Base-by-base conservation (phyloP, 2,888 invertebrate species). In the Panorpa germanica region DNA sequence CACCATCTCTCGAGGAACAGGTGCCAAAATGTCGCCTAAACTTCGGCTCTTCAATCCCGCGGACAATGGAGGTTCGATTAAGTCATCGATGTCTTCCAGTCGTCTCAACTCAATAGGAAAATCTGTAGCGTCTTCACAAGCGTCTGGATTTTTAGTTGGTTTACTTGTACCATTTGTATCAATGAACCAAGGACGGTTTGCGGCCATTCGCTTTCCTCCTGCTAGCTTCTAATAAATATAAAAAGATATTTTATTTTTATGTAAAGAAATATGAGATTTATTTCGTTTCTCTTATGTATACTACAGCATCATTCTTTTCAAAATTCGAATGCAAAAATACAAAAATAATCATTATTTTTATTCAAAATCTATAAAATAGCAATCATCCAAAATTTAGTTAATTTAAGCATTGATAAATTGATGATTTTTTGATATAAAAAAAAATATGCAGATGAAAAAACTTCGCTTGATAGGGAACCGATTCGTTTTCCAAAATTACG, bases 71-170 rank as follows among this genome's bases (percentile, higher is more conserved):
- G 60, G 57, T 50, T 68, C 68, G 25, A 65, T 60, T 34, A 54
- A 50, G 39, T 55, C 54, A 34, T 62, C 63, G 35, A 63, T 61
- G 38, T 70, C 70, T 45, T 81, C 80, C 34, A 88, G 60, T 21
- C 85, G 67, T 17, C 86, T 65, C 32, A 90, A 55, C 55, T 90
- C 90, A 32, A 90, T 90, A 3, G 85, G 88, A 37, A 88, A 60
- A 47, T 88, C 83, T 43, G 75, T 77, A 34, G 65, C 68, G 41
- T 63, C 63, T 39, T 70, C 65, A 40, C 67, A 68, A 29, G 62
- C 63, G 38, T 66, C 62, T 6, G 57, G 54, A 39, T 68, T 65
- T 38, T 52, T 50, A 25, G 59, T 47, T 37, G 61, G 55, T 43
- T 60, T 56, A 12, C 59, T 50, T 29, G 70, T 70, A 81, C 81